These are phyloP conservation scores for Pristionchus entomophagus DNA, from an alignment of 2,888 invertebrate genomes.

Conservation along the genomic window DNA sequence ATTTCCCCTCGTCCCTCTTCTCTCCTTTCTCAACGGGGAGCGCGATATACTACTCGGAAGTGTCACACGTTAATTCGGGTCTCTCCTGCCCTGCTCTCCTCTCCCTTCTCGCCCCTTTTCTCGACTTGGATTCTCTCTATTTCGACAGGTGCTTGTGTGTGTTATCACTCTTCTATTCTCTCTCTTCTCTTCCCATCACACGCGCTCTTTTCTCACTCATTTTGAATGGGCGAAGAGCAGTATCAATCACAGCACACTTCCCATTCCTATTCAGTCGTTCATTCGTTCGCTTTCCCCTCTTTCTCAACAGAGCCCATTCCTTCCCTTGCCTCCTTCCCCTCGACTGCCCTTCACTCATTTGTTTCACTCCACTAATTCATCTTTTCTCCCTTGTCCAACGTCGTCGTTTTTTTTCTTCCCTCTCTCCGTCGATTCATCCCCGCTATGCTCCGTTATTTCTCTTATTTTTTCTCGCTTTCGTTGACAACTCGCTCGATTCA, in stretches of 20 bases:
- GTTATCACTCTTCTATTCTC: conserved; percentile 15
- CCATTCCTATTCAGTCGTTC: conserved; percentile 1
- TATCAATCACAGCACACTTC: conserved; percentile 10
- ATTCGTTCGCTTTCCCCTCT: conserved; percentile 8
- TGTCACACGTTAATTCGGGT: conserved; percentile 38
- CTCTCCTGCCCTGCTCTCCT: background rate
- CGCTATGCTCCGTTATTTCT: conserved; percentile 8
- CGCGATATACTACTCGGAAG: conserved; percentile 32
- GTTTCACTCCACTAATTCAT: conserved; percentile 37
- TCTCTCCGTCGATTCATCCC: background rate
- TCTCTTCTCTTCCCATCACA: conserved; percentile 1
- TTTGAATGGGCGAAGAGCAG: conserved; percentile 5
- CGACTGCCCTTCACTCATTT: background rate
- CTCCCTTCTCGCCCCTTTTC: background rate
- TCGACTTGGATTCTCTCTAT: conserved; percentile 22
- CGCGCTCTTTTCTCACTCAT: conserved; percentile 26
- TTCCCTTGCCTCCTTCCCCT: conserved; percentile 1
- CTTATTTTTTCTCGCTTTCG: conserved; percentile 43
- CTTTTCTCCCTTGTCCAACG: background rate
- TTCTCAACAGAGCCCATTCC: background rate
- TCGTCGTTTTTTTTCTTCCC: background rate
- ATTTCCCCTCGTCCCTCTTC: background rate
- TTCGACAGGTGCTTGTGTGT: conserved; percentile 35
- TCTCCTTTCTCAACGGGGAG: conserved; percentile 17
- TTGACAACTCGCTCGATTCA: background rate